Conservation (phyloP, 2,888 invertebrate genomes). For the Tenthredo notha region DNA sequence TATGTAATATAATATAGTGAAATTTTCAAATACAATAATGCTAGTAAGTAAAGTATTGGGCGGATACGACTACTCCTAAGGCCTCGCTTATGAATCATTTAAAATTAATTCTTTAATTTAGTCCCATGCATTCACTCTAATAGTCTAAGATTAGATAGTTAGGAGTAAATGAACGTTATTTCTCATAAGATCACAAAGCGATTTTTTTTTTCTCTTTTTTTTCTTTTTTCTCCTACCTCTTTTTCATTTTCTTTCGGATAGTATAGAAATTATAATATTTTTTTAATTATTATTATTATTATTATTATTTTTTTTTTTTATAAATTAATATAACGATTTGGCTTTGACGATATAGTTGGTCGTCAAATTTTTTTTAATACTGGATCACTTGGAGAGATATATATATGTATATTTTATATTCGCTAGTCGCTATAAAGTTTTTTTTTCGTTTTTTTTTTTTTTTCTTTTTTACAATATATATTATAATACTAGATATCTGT, state of each 20-base stretch:
- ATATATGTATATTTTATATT: slow-evolving; percentile 8
- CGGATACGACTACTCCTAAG: slow-evolving; percentile 78
- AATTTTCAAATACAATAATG: slow-evolving; percentile 65
- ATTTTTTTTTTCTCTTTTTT: slow-evolving; percentile 13
- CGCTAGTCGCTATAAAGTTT: slow-evolving; percentile 35
- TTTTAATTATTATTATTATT: slow-evolving; percentile 12
- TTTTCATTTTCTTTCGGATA: slow-evolving; percentile 17
- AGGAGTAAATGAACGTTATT: slow-evolving; percentile 62
- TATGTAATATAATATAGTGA: slow-evolving; percentile 65
- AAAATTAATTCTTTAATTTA: slow-evolving; percentile 70
- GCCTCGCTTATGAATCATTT: slow-evolving; percentile 75
- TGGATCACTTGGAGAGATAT: slow-evolving; percentile 33
- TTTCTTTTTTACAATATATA: not conserved
- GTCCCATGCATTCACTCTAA: slow-evolving; percentile 73
- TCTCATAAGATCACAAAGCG: slow-evolving; percentile 46
- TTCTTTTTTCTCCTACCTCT: not conserved
- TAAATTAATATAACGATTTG: slow-evolving; percentile 36
- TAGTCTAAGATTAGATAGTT: slow-evolving; percentile 65
- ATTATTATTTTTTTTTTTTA: not conserved
- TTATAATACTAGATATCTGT: slow-evolving; percentile 22
- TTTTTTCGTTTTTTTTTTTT: not conserved
- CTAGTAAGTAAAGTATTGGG: slow-evolving; percentile 72
- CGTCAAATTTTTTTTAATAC: slow-evolving; percentile 4
- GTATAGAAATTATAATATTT: slow-evolving; percentile 26
- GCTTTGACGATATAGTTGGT: slow-evolving; percentile 6